A percentile compares a stretch with the other conserved stretches of the same genome.
These are phyloP conservation scores for Patiria miniata DNA, from an alignment of 35 echinoderm and acorn worm genomes.

Conservation along the genomic window DNA sequence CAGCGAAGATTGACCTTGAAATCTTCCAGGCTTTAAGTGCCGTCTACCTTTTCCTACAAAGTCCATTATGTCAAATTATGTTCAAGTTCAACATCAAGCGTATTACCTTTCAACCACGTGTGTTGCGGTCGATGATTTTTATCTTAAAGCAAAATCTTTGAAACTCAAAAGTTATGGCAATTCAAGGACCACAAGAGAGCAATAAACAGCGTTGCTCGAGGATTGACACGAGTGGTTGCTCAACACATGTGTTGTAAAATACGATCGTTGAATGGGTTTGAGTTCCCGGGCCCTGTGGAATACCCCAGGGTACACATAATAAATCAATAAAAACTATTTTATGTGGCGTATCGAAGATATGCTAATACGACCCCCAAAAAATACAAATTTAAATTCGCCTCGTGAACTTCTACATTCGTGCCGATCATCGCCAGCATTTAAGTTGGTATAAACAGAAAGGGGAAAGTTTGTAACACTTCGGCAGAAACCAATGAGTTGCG, in stretches of 20 bases:
- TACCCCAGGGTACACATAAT: background rate
- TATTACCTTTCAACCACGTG: too few relatives aligned
- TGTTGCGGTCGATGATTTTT: too few relatives aligned
- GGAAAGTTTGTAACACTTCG: background rate
- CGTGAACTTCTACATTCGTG: background rate
- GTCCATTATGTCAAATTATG: too few relatives aligned
- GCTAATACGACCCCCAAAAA: background rate
- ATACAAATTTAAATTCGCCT: background rate
- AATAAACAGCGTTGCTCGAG: background rate
- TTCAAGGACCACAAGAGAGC: background rate
- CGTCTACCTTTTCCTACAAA: too few relatives aligned
- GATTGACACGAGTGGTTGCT: background rate
- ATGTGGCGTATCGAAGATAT: background rate
- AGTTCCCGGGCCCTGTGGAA: background rate
- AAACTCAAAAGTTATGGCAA: background rate
- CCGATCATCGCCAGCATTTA: background rate
- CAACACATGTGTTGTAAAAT: constrained; percentile 4
- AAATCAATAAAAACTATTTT: constrained; percentile 12
- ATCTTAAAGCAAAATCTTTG: too few relatives aligned
- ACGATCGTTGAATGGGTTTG: background rate
- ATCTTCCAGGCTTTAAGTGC: too few relatives aligned
- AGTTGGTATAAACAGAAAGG: background rate
- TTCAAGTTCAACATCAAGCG: too few relatives aligned
- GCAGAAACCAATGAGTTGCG: background rate
- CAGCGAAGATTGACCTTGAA: too few relatives aligned